Evolutionary conservation across 2,888 invertebrate genomes (phyloP), one percentile per base, ranked within the genome.

Genomic region (Caenorhabditis plicata): DNA sequence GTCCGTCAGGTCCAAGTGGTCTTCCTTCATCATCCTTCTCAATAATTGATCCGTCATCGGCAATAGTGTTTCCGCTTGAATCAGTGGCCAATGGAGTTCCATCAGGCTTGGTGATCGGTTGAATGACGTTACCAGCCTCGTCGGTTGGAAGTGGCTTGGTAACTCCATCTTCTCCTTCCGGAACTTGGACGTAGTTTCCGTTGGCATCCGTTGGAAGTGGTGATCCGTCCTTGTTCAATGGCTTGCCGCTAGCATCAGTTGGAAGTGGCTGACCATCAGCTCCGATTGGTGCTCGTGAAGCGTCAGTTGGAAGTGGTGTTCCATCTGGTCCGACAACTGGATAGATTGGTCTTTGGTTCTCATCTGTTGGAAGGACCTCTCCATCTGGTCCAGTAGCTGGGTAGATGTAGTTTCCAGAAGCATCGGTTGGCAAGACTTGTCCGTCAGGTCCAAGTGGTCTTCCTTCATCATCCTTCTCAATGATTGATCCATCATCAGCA

Each of bases 61-160:
- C 56, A n/a, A 75, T 36, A 19, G 38, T 41, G 8, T 47, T 43
- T 7, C 68, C 64, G 15, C 33, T 40, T 8, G 44, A 36, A 41
- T 75, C 74, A n/a, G 75, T 74, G 13, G 67, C 73, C 20, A 74
- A 49, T 9, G 57, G 54, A 19, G 47, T 38, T 35, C 63, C 62
- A 46, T 61, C 55, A 29, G 41, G 50, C 22, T 44, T 61, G 9
- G 55, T 43, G n/a, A 50, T 56, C 11, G 69, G 70, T 36, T 60
- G 54, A 54, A 70, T 63, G 40, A 64, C 58, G 19, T 60, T 63
- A 49, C 69, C 71, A 39, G 57, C 29, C 15, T 51, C 66, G 15
- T 72, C 68, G 17, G 68, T 74, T 22, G 67, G 64, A 4, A 55
- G 55, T 1, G 47, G 19, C 32, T 51, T 32, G 15, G 51, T 33